Percentiles rank a stretch among this genome's conserved stretches.
Conservation (phyloP, 2,113 vertebrate species). For the Boleophthalmus pectinirostris region DNA sequence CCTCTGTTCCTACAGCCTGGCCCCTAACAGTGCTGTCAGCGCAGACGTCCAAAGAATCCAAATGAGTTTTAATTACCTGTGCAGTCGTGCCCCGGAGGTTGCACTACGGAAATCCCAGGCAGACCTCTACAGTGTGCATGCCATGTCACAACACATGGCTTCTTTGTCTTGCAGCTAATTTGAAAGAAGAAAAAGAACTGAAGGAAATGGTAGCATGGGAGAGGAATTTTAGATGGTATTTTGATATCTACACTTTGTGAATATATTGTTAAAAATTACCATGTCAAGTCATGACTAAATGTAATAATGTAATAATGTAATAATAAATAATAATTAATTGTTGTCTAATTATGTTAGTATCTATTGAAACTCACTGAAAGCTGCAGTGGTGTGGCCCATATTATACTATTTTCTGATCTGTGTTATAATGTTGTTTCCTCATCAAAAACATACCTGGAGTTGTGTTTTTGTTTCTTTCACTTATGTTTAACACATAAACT, state of each 20-base stretch:
- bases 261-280: slow-evolving; percentile 30
- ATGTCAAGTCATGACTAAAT: slow-evolving; percentile 15
- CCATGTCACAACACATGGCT: slow-evolving; percentile 64
- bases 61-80: slow-evolving; percentile 78
- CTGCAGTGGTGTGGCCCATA: not conserved
- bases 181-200: slow-evolving; percentile 1
- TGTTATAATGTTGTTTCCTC: too few species aligned
- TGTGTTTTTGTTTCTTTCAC: too few species aligned
- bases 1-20: slow-evolving; percentile 67
- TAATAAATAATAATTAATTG: not conserved
- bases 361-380: not conserved
- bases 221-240: slow-evolving; percentile 34
- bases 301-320: too few species aligned
- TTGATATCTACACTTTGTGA: slow-evolving; percentile 18
- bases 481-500: too few species aligned
- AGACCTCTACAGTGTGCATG: slow-evolving; percentile 56
- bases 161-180: slow-evolving; percentile 71
- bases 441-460: too few species aligned
- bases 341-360: not conserved
- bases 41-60: slow-evolving; percentile 63
- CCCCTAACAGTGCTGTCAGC: slow-evolving; percentile 61
- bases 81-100: slow-evolving; percentile 70
- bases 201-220: slow-evolving; percentile 13
- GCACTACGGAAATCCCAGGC: slow-evolving; percentile 68
- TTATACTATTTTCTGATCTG: too few species aligned